phyloP scores from a whole-genome alignment of 2,888 invertebrate species.

The Amaurobius ferox region DNA sequence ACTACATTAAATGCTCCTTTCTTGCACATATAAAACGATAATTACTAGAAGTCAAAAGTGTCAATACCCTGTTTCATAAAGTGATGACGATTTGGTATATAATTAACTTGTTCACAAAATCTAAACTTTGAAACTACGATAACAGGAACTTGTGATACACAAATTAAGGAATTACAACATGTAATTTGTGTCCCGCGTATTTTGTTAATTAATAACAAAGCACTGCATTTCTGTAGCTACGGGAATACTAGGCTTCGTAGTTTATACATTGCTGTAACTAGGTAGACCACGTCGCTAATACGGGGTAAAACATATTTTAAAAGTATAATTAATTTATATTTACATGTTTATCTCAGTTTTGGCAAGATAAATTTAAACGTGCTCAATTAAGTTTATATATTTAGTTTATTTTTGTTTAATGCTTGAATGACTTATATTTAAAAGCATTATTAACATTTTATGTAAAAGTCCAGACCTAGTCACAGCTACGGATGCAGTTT shows the following conservation, averaged over 20 bases:
- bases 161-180: constrained; percentile 38
- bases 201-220: constrained; percentile 28
- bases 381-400: too few species aligned
- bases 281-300: too few species aligned
- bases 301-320: too few species aligned
- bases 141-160: constrained; percentile 57
- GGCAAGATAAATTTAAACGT: too few species aligned
- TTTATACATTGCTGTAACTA: constrained; percentile 45
- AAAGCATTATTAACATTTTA: neutral
- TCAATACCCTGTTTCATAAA: constrained; percentile 57
- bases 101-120: constrained; percentile 28
- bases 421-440: too few species aligned
- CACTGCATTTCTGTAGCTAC: constrained; percentile 35
- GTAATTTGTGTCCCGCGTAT: constrained; percentile 14
- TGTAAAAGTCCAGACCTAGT: neutral
- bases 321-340: too few species aligned
- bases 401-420: too few species aligned
- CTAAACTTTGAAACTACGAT: constrained; percentile 22
- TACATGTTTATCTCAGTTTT: too few species aligned
- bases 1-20: too few species aligned
- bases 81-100: constrained; percentile 24
- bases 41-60: constrained; percentile 25
- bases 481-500: neutral
- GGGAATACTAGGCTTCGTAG: too few species aligned
- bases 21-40: constrained; percentile 34